Conservation (phyloP, 37 sponge, comb jelly and placozoan species). For the Aphrocallistes beatrix region DNA sequence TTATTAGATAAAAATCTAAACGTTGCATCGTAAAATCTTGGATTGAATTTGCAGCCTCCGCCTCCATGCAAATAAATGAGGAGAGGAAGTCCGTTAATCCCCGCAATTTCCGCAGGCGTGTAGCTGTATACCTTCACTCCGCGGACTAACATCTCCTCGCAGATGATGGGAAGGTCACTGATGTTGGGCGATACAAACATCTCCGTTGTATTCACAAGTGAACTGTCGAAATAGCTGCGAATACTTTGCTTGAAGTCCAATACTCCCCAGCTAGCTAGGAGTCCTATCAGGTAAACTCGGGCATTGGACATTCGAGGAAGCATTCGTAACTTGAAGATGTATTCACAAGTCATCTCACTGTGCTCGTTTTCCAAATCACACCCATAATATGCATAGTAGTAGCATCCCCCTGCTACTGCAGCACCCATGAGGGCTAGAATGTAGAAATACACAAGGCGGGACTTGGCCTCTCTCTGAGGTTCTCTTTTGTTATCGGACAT, state of each 20-base stretch:
- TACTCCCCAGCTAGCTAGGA: background rate
- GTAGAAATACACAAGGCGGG: no score
- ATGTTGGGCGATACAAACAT: background rate
- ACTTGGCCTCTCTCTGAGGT: no score
- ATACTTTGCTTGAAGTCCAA: background rate
- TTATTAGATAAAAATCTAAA: background rate
- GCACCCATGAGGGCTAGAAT: background rate
- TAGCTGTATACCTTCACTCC: background rate
- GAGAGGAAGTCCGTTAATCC: background rate
- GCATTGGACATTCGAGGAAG: background rate
- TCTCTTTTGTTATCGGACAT: no score
- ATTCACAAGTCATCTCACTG: background rate
- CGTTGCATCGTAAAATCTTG: background rate
- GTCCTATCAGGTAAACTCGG: background rate
- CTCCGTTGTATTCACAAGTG: background rate
- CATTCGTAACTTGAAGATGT: background rate
- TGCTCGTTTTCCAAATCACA: background rate
- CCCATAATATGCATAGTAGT: background rate
- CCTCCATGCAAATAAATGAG: background rate
- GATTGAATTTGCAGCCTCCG: background rate
- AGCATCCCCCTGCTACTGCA: background rate
- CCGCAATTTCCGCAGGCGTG: background rate
- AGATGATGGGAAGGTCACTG: background rate
- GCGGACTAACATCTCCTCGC: background rate
- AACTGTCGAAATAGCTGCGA: background rate